Evolutionary conservation across 2,888 invertebrate genomes (phyloP).

Genomic region (Cheilosia pagana): DNA sequence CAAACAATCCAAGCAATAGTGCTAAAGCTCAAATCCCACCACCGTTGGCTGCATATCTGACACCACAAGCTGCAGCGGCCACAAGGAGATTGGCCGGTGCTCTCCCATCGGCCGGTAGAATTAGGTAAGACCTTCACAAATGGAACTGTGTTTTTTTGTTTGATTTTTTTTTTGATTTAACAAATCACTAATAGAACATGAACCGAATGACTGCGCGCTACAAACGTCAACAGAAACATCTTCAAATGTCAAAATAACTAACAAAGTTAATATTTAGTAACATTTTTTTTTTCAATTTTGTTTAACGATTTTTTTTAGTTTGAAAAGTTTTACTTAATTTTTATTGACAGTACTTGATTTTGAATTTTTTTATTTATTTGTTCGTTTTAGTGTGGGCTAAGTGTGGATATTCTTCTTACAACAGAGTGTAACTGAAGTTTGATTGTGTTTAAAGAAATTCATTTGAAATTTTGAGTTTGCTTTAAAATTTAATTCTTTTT

Average conservation of each 20-base stretch:
- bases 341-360: not conserved
- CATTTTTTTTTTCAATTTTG: conserved; percentile 18
- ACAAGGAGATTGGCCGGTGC: conserved; percentile 93
- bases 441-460: conserved; percentile 6
- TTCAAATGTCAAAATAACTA: conserved; percentile 34
- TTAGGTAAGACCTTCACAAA: conserved; percentile 86
- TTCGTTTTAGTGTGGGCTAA: conserved; percentile 52
- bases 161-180: not conserved
- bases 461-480: conserved; percentile 4
- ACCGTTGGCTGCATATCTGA: conserved; percentile 92
- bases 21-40: conserved; percentile 90
- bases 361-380: conserved; percentile 9
- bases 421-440: not conserved
- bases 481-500: not conserved
- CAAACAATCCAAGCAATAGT: conserved; percentile 95
- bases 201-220: conserved; percentile 4
- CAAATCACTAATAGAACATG: conserved; percentile 12
- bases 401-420: conserved; percentile 10
- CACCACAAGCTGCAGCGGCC: conserved; percentile 89
- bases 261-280: conserved; percentile 21
- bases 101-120: conserved; percentile 88
- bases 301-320: conserved; percentile 36
- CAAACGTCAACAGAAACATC: conserved; percentile 28
- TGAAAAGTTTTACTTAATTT: conserved; percentile 3
- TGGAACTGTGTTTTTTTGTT: not conserved